phyloP scores from a whole-genome alignment of 2,113 vertebrate genomes.

The Poecile atricapillus region DNA sequence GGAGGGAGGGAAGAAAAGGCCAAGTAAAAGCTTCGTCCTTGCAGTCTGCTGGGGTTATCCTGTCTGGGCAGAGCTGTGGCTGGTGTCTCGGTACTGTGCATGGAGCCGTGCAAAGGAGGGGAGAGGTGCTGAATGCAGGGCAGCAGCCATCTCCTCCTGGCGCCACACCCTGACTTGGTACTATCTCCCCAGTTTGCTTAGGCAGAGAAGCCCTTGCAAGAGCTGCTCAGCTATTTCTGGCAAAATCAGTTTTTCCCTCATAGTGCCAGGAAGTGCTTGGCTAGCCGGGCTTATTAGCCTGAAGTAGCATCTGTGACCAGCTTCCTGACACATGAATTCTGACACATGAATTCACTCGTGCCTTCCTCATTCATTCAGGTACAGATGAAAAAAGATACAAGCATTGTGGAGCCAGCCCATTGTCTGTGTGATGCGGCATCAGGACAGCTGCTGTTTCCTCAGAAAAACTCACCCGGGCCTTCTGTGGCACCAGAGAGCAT shows the following conservation, averaged over 20 bases:
- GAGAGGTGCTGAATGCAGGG: background rate
- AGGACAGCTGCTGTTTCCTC: background rate
- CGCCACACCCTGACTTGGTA: background rate
- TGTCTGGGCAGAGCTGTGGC: background rate
- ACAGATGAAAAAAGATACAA: background rate
- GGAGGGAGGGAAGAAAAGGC: background rate
- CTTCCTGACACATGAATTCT: background rate
- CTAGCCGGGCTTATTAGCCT: background rate
- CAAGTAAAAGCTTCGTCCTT: background rate
- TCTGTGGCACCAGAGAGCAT: background rate
- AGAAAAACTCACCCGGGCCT: background rate
- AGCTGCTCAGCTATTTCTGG: background rate
- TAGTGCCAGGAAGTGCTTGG: background rate
- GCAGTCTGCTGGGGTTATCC: background rate
- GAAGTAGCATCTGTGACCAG: background rate
- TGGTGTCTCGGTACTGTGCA: rapidly evolving
- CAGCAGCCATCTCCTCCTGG: background rate
- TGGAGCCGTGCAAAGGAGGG: rapidly evolving
- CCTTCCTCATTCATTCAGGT: background rate
- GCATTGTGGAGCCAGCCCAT: too few relatives aligned
- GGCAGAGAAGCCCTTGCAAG: background rate
- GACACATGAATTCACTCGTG: rapidly evolving
- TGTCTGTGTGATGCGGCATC: background rate
- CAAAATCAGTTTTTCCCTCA: background rate
- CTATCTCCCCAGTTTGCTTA: background rate